Percentiles rank a stretch among this genome's conserved stretches.
Evolutionary conservation across 2,888 invertebrate species (phyloP).

Genomic region (Resseliella maxima): DNA sequence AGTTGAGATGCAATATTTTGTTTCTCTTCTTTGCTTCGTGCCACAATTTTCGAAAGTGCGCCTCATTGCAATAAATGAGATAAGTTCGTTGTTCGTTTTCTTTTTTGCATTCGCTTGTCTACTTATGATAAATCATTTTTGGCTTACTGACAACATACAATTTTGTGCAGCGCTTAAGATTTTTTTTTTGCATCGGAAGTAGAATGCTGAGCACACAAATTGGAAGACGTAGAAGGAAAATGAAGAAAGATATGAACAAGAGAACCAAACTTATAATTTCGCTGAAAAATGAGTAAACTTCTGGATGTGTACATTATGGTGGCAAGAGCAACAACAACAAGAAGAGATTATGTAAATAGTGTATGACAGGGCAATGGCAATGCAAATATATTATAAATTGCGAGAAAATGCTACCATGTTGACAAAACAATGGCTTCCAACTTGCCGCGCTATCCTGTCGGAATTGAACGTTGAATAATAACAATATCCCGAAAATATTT

Average conservation of each 20-base stretch:
- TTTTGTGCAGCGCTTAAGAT: not conserved
- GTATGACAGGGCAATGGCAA: constrained; percentile 6
- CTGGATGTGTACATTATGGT: constrained; percentile 36
- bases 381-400: not conserved
- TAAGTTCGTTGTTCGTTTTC: no score
- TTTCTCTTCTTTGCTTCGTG: no score
- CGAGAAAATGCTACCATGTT: not conserved
- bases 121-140: constrained; percentile 29
- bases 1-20: not conserved
- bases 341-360: constrained; percentile 34
- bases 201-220: not conserved
- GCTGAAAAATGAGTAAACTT: constrained; percentile 36
- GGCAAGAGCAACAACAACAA: not conserved
- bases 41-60: not conserved
- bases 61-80: not conserved
- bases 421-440: constrained; percentile 6
- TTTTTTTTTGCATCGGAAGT: not conserved
- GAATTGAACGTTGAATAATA: not conserved
- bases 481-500: not conserved
- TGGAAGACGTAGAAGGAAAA: not conserved
- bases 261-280: not conserved
- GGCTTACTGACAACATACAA: constrained; percentile 21
- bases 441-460: not conserved
- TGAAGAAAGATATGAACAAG: not conserved
- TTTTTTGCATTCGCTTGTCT: no score